phyloP scores from a whole-genome alignment of 2,888 invertebrate species.

The Pachycephus smyrnensis region DNA sequence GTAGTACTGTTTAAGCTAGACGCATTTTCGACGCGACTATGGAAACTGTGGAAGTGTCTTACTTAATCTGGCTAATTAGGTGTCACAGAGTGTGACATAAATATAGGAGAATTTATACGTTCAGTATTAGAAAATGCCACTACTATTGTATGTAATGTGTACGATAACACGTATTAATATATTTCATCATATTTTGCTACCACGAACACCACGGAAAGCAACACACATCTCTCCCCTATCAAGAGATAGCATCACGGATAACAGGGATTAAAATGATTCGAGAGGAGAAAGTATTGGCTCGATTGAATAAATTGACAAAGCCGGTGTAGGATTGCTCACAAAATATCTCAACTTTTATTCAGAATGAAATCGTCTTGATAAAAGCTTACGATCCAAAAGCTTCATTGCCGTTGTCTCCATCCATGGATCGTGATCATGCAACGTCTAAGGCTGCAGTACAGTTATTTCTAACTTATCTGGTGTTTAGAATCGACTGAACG shows the following conservation, averaged over 20 bases:
- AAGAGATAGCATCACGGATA: not conserved
- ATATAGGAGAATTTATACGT: conserved; percentile 27
- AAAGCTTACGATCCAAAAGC: conserved; percentile 20
- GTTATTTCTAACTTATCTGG: no score
- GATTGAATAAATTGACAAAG: not conserved
- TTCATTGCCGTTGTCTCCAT: conserved; percentile 13
- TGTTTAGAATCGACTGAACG: no score
- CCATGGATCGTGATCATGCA: conserved; percentile 21
- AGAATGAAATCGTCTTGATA: conserved; percentile 49
- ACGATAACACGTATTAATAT: conserved; percentile 30
- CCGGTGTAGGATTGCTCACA: conserved; percentile 51
- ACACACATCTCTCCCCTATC: not conserved
- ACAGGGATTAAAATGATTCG: not conserved
- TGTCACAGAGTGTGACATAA: not conserved
- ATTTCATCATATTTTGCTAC: not conserved
- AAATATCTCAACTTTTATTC: conserved; percentile 62
- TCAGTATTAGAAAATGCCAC: conserved; percentile 37
- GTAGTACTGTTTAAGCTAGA: not conserved
- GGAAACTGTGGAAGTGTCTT: not conserved
- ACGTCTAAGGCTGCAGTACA: conserved; percentile 14
- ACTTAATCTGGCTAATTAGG: not conserved
- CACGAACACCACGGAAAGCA: not conserved
- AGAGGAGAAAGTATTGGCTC: not conserved
- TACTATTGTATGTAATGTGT: conserved; percentile 26
- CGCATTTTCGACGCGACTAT: not conserved